These are phyloP conservation scores for Drosophila azteca DNA, from an alignment of 1,140 invertebrate species.

Conservation along the genomic window DNA sequence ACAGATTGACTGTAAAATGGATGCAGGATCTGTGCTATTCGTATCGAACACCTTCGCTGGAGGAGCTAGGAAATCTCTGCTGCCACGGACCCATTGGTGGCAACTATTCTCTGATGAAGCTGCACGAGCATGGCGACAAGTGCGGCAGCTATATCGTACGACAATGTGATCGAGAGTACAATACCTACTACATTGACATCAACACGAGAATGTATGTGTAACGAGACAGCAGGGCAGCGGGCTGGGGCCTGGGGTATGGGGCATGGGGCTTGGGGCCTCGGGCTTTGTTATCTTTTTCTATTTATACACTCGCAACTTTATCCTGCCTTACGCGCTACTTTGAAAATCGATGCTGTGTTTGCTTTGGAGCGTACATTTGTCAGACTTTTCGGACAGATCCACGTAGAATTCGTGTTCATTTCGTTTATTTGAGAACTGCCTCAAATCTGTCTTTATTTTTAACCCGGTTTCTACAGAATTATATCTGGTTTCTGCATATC, in stretches of 20 bases:
- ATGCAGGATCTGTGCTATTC: constrained; percentile 94
- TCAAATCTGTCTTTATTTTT: too few relatives aligned
- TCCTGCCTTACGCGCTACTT: too few relatives aligned
- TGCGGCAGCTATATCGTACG: constrained; percentile 91
- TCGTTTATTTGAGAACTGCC: too few relatives aligned
- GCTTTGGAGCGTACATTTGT: too few relatives aligned
- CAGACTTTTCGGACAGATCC: background rate
- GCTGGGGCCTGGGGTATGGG: too few relatives aligned
- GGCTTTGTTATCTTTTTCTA: too few relatives aligned
- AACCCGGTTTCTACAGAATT: too few relatives aligned
- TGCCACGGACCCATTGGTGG: constrained; percentile 95
- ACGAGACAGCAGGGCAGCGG: too few relatives aligned
- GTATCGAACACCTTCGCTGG: constrained; percentile 90
- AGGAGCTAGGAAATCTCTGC: constrained; percentile 88
- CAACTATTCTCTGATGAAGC: constrained; percentile 92
- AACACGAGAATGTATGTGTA: constrained; percentile 86
- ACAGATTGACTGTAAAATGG: constrained; percentile 92
- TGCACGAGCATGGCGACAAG: constrained; percentile 90
- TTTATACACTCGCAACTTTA: too few relatives aligned
- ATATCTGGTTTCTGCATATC: too few relatives aligned
- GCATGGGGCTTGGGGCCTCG: too few relatives aligned
- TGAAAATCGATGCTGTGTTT: too few relatives aligned
- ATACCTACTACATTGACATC: constrained; percentile 91
- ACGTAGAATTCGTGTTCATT: background rate
- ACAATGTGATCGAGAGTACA: constrained; percentile 91